Conservation (phyloP, 2,888 invertebrate species). For the Aleiodes leptofemur region DNA sequence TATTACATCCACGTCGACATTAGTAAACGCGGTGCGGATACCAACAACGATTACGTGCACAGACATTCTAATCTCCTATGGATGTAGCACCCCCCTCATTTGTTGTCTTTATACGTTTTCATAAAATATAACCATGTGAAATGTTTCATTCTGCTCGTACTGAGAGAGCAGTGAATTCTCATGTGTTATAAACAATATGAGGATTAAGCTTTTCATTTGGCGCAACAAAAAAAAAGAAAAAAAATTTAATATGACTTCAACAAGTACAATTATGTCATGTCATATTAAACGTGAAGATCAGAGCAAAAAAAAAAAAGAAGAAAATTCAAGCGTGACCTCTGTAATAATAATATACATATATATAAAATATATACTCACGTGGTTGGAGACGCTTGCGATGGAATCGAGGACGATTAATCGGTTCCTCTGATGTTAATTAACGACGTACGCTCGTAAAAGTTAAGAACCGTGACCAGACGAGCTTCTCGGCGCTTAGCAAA, state of each 20-base stretch:
- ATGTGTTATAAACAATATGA: neutral
- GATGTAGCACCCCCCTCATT: slow-evolving; percentile 30
- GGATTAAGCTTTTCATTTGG: neutral
- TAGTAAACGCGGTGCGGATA: slow-evolving; percentile 44
- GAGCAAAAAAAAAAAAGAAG: too few species aligned
- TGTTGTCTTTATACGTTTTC: slow-evolving; percentile 30
- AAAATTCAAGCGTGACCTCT: neutral
- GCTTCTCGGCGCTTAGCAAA: slow-evolving; percentile 55
- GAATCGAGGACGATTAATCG: slow-evolving; percentile 56
- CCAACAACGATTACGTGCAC: slow-evolving; percentile 56
- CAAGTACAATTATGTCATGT: too few species aligned
- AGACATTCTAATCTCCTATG: slow-evolving; percentile 56
- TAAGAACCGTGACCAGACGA: slow-evolving; percentile 65
- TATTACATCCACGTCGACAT: slow-evolving; percentile 62
- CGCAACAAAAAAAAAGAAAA: too few species aligned
- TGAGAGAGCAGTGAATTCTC: neutral
- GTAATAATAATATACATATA: neutral
- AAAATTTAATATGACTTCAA: too few species aligned
- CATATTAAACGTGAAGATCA: too few species aligned
- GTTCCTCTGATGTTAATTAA: slow-evolving; percentile 64
- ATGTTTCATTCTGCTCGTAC: slow-evolving; percentile 7
- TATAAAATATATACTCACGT: slow-evolving; percentile 7
- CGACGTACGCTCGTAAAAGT: slow-evolving; percentile 65
- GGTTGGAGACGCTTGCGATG: slow-evolving; percentile 40
- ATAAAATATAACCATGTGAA: slow-evolving; percentile 26